A percentile compares a stretch with the other conserved stretches of the same genome.
Evolutionary conservation across 2,113 vertebrate genomes (phyloP).

Genomic region (Sterna hirundo): DNA sequence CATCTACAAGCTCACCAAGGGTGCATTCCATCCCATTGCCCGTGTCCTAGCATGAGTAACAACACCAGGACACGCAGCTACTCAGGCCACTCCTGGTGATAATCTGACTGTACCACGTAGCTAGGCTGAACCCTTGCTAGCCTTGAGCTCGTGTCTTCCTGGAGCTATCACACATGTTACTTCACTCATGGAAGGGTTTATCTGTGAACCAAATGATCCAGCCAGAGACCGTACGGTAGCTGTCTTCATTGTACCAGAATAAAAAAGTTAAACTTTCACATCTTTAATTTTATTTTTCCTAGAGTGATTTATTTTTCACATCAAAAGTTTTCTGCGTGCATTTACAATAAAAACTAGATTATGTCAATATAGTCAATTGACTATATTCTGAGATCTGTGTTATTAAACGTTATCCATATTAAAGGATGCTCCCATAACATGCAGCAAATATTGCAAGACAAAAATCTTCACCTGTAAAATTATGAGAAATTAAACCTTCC

Average conservation of each 20-base stretch:
- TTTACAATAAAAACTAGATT: not conserved
- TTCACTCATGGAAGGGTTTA: not conserved
- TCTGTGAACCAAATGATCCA: not conserved
- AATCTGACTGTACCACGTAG: not conserved
- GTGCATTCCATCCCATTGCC: not conserved
- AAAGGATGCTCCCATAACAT: not conserved
- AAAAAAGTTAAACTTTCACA: not conserved
- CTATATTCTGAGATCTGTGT: not conserved
- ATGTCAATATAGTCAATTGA: not conserved
- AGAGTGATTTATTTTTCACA: not conserved
- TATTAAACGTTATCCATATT: not conserved
- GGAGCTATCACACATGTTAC: not conserved
- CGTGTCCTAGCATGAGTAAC: not conserved
- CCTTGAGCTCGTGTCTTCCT: not conserved
- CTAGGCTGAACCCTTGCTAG: not conserved
- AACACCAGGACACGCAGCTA: not conserved
- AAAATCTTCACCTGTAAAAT: not conserved
- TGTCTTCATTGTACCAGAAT: not conserved
- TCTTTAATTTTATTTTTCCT: not conserved
- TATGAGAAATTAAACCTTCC: not conserved
- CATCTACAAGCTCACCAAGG: not conserved
- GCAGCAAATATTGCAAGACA: not conserved
- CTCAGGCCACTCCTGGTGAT: not conserved
- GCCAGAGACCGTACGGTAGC: not conserved
- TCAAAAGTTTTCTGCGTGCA: not conserved